Evolutionary conservation across 2,797 vertebrate genomes (phyloP).

Genomic region (Amniataba percoides): DNA sequence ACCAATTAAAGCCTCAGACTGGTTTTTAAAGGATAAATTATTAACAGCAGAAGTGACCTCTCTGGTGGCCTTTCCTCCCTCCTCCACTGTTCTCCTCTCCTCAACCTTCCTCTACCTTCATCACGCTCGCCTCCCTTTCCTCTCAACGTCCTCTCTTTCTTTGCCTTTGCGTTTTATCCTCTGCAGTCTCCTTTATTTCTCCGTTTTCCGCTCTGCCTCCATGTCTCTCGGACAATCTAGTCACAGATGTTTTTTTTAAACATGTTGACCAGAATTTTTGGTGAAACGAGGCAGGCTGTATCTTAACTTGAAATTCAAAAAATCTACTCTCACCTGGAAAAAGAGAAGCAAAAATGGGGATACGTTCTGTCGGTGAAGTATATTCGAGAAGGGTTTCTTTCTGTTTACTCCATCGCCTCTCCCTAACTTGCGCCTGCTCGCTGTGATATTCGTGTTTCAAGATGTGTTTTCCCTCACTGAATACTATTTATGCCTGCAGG

Average conservation of each 20-base stretch:
- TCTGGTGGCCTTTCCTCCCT: constrained; percentile 74
- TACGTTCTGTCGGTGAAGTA: constrained; percentile 29
- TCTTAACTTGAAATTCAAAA: constrained; percentile 30
- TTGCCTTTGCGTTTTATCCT: constrained; percentile 13
- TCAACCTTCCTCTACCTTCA: constrained; percentile 33
- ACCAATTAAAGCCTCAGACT: constrained; percentile 84
- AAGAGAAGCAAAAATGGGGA: neutral
- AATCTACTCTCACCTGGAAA: neutral
- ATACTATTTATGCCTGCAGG: constrained; percentile 71
- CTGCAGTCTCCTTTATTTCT: constrained; percentile 17
- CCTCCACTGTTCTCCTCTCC: constrained; percentile 39
- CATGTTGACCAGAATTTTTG: constrained; percentile 1
- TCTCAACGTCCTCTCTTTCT: constrained; percentile 24
- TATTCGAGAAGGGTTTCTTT: constrained; percentile 32
- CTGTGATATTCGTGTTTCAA: constrained; percentile 53
- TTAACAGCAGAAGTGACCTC: constrained; percentile 86
- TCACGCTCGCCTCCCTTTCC: constrained; percentile 17
- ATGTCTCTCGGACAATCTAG: constrained; percentile 19
- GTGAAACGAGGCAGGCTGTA: neutral
- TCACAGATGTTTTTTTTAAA: constrained; percentile 12
- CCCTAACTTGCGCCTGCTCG: constrained; percentile 25
- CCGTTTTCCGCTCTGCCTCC: constrained; percentile 26
- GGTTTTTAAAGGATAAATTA: constrained; percentile 85
- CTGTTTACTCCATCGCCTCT: constrained; percentile 38
- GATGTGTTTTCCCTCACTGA: constrained; percentile 51